Evolutionary conservation across 2,888 invertebrate genomes (phyloP), one percentile per base, ranked within the genome.

Genomic region (Parnassius smintheus): DNA sequence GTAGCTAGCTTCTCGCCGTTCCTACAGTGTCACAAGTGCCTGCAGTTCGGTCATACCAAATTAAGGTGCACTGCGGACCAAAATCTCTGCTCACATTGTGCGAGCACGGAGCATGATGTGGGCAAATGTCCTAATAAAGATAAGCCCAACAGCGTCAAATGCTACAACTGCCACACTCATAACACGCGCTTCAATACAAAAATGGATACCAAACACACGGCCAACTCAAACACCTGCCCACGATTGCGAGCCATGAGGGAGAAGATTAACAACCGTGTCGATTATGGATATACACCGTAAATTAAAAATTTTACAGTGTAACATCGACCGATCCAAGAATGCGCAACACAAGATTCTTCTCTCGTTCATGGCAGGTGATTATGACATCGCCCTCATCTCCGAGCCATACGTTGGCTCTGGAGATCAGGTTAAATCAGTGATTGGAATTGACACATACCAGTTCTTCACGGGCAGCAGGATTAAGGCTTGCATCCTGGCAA

Each of bases 321-420:
- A 42, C 9, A 42, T 42, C 42, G 42, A 42, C 42, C 7, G 9
- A 42, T 42, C 42, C 8, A 7, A 1, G 9, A 42, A 42, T 9
- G 9, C 8, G 8, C 9, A 9, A 42, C 42, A 42, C 42, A 1
- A 42, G 9, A 9, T 42, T 9, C 42, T 42, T 9, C 42, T 42
- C 42, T 42, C 49, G 4, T 49, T 49, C 49, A 49, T 49, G 1
- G 13, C 12, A 49, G 49, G 50, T 18, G 18, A 13, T 13, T 50
- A 50, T 13, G 18, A 50, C 9, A 50, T 50, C 2, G 50, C 50
- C 22, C 22, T 50, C 9, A 13, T 50, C n/a, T 50, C 50, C 4
- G 50, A 50, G 50, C 50, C 50, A 50, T 50, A 50, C 18, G 13
- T 50, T n/a, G 50, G 50, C 50, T 50, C 50, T 2, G n/a, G 13